A percentile compares a stretch with the other conserved stretches of the same genome.
Conservation (phyloP, 2,113 vertebrate species). For the Anoura caudifer region DNA sequence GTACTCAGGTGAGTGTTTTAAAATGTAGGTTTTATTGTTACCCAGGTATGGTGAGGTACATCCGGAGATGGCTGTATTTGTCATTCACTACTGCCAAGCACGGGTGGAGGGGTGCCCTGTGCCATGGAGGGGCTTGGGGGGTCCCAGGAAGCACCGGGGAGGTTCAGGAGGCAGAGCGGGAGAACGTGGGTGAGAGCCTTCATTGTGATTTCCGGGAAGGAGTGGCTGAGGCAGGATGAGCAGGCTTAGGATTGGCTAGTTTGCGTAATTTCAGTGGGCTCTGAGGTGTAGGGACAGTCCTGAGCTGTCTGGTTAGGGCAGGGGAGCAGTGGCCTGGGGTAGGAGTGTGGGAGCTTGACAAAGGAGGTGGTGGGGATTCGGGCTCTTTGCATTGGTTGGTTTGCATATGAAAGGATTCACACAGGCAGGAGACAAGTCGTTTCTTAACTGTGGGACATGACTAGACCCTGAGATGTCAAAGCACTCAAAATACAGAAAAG, state of each 20-base stretch:
- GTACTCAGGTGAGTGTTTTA: not conserved
- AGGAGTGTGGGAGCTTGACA: not conserved
- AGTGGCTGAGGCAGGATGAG: not conserved
- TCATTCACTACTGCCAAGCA: not conserved
- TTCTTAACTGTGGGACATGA: not conserved
- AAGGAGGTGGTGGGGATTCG: not conserved
- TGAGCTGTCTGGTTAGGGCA: not conserved
- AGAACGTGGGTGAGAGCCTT: not conserved
- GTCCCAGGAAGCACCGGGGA: not conserved
- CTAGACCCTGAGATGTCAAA: not conserved
- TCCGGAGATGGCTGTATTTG: not conserved
- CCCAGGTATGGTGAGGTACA: not conserved
- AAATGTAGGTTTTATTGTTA: not conserved
- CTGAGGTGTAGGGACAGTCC: not conserved
- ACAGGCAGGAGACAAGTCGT: not conserved
- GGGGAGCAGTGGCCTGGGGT: not conserved
- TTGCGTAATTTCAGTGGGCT: not conserved
- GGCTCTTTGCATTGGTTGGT: not conserved
- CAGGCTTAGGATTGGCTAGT: not conserved
- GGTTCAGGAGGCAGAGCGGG: not conserved
- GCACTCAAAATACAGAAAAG: not conserved
- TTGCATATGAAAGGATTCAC: not conserved
- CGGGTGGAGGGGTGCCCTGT: not conserved
- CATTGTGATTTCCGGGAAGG: not conserved
- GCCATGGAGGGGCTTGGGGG: fast-evolving